phyloP scores from a whole-genome alignment of 2,113 vertebrate genomes.

The Trogon melanurus region DNA sequence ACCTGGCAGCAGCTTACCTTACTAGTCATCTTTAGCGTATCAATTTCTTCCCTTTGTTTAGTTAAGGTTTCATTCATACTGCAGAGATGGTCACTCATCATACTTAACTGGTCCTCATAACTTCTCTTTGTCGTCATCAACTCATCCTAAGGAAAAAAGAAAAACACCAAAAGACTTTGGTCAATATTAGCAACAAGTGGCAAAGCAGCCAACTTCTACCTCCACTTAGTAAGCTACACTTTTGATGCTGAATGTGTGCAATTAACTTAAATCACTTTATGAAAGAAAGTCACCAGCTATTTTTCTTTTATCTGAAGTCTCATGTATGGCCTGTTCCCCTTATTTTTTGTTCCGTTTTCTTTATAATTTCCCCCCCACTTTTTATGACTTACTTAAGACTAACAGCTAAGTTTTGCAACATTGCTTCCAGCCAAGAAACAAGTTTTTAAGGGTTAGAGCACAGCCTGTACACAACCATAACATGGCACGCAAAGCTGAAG shows the following conservation, averaged over 20 bases:
- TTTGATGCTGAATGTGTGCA: not conserved
- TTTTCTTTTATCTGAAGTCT: not conserved
- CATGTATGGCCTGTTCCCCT: not conserved
- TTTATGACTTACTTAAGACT: not conserved
- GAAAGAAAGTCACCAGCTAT: not conserved
- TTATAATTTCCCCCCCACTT: not conserved
- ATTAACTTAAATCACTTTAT: not conserved
- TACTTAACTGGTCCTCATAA: slow-evolving; percentile 97
- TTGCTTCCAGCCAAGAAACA: not conserved
- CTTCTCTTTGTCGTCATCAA: slow-evolving; percentile 95
- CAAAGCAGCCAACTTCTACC: not conserved
- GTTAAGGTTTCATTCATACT: slow-evolving; percentile 97
- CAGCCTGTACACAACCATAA: not conserved
- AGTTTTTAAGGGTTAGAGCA: not conserved
- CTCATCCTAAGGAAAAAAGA: slow-evolving; percentile 84
- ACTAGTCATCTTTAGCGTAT: slow-evolving; percentile 89
- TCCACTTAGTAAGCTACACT: not conserved
- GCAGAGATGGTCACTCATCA: slow-evolving; percentile 99
- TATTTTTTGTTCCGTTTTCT: not conserved
- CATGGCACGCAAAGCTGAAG: not conserved
- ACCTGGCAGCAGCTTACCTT: slow-evolving; percentile 80
- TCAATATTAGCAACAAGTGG: not conserved
- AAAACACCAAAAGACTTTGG: not conserved
- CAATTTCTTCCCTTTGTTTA: slow-evolving; percentile 96
- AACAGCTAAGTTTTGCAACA: not conserved